Conservation (phyloP, 2,797 vertebrate species). For the Uromys caudimaculatus region DNA sequence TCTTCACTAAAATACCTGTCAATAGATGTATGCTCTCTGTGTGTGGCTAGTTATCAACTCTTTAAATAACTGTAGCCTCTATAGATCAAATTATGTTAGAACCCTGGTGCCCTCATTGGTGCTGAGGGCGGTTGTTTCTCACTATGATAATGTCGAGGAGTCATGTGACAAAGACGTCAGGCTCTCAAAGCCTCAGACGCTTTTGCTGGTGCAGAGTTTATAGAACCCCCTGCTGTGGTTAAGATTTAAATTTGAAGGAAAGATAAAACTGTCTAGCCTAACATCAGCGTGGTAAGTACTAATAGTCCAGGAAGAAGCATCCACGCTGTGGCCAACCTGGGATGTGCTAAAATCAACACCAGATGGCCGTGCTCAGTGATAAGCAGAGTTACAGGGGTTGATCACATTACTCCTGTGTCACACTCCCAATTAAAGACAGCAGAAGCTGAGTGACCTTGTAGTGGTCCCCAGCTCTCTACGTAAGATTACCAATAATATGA, state of each 20-base stretch:
- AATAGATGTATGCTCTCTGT: background rate
- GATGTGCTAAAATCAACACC: background rate
- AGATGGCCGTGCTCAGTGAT: background rate
- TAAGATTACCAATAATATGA: background rate
- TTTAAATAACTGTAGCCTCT: background rate
- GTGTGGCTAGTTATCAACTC: background rate
- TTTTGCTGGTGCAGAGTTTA: background rate
- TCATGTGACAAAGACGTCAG: background rate
- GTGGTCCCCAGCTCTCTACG: background rate
- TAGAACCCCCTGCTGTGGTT: background rate
- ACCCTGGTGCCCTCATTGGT: background rate
- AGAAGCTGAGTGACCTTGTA: background rate
- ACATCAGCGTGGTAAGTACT: background rate
- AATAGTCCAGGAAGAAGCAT: background rate
- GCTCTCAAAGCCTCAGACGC: background rate
- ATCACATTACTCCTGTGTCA: background rate
- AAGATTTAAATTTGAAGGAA: background rate
- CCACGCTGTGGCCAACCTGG: background rate
- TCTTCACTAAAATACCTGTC: background rate
- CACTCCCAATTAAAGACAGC: background rate
- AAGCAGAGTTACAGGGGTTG: too few relatives aligned
- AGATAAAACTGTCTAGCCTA: background rate
- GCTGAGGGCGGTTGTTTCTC: background rate
- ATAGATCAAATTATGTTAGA: background rate
- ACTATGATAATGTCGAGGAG: background rate